phyloP scores from a whole-genome alignment of 2,888 invertebrate genomes.

The Dasysyrphus albostriatus region DNA sequence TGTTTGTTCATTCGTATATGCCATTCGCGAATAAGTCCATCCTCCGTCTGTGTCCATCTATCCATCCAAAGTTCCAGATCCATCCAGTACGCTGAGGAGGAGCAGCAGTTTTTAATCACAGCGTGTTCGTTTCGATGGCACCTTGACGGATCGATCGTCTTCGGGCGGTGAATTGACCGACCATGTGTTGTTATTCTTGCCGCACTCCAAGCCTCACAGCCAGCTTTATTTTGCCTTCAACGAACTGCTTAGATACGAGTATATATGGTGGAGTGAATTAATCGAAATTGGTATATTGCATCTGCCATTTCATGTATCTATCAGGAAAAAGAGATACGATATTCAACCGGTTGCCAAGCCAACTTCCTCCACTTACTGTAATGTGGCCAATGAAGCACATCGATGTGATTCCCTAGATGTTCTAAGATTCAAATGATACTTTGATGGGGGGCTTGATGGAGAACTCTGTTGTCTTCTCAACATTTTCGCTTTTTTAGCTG shows the following conservation, averaged over 20 bases:
- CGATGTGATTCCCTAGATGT: slow-evolving; percentile 66
- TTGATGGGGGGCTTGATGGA: slow-evolving; percentile 70
- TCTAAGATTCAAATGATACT: slow-evolving; percentile 47
- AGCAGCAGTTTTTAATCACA: slow-evolving; percentile 77
- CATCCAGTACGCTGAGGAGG: slow-evolving; percentile 56
- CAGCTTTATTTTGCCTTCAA: slow-evolving; percentile 12
- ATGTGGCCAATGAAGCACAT: slow-evolving; percentile 74
- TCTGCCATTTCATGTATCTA: slow-evolving; percentile 76
- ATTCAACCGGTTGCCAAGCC: slow-evolving; percentile 34
- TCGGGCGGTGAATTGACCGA: slow-evolving; percentile 73
- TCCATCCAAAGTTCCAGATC: slow-evolving; percentile 47
- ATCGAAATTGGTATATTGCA: slow-evolving; percentile 76
- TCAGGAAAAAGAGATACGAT: slow-evolving; percentile 56
- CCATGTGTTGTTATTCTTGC: slow-evolving; percentile 66
- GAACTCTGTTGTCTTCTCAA: slow-evolving; percentile 56
- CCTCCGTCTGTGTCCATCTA: slow-evolving; percentile 58
- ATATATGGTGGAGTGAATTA: slow-evolving; percentile 73
- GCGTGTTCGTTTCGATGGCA: slow-evolving; percentile 78
- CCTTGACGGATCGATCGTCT: slow-evolving; percentile 77
- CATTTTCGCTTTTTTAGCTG: slow-evolving; percentile 32
- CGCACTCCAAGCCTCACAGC: slow-evolving; percentile 13
- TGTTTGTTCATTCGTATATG: slow-evolving; percentile 75
- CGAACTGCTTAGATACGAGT: slow-evolving; percentile 44
- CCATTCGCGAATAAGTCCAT: slow-evolving; percentile 72
- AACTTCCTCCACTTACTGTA: slow-evolving; percentile 41